These are phyloP conservation scores for Micropoecilia bifurca DNA, from an alignment of 2,797 vertebrate genomes.

Conservation along the genomic window DNA sequence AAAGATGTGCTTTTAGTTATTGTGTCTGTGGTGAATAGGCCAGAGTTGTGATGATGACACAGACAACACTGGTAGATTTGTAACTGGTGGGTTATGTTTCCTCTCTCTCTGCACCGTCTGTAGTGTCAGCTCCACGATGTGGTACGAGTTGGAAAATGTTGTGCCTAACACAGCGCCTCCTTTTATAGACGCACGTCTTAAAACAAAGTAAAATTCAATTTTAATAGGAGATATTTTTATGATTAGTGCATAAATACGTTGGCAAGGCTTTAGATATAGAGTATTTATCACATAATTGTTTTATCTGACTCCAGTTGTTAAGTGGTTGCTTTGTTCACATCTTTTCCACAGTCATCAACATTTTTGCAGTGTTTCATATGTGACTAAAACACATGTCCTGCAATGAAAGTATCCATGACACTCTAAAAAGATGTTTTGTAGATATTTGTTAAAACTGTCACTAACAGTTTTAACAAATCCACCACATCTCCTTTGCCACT, in stretches of 20 bases:
- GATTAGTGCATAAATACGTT: not conserved
- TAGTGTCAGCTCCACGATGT: conserved; percentile 57
- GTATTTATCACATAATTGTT: not conserved
- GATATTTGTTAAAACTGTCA: too few relatives aligned
- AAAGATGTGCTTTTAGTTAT: conserved; percentile 15
- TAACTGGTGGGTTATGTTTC: conserved; percentile 37
- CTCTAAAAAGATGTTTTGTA: too few relatives aligned
- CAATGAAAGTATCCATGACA: not conserved
- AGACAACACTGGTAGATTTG: conserved; percentile 54
- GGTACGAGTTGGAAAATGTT: conserved; percentile 53
- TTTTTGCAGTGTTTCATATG: conserved; percentile 24
- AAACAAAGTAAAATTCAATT: not conserved
- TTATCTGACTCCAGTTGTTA: conserved; percentile 14
- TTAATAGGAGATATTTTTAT: not conserved
- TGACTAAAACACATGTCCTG: conserved; percentile 23
- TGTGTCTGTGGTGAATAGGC: conserved; percentile 32
- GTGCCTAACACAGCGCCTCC: conserved; percentile 1
- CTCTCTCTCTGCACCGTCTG: conserved; percentile 34
- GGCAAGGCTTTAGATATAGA: not conserved
- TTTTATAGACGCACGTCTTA: not conserved
- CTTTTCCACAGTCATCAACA: not conserved
- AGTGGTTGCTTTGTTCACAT: conserved; percentile 17
- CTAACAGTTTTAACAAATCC: too few relatives aligned
- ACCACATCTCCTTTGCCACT: too few relatives aligned
- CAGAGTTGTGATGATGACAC: conserved; percentile 40